Base-by-base conservation (phyloP, 1,140 invertebrate genomes). In the Zaprionus vittiger region DNA sequence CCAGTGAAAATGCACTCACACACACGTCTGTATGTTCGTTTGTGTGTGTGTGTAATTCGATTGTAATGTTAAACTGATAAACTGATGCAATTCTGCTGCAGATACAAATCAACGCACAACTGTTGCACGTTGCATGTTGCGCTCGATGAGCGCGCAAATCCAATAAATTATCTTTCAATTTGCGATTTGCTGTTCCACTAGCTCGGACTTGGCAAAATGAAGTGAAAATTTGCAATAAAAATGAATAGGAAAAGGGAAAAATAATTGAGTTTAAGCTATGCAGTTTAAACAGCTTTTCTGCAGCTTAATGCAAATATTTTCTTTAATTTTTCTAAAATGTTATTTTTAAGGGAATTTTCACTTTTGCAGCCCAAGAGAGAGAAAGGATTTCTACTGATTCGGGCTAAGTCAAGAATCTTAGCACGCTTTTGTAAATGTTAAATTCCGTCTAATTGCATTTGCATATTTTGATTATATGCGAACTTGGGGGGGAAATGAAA, bases 391-490 rank as follows among this genome's bases (percentile, higher is more conserved):
- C 20, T 2, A 7, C 59, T 73, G 67, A 77, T 77, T 47, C 61
- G 15, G 62, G 60, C 47, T 80, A 74, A 77, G 77, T 70, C 47
- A 66, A 63, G 65, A 73, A 77, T 73, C 52, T 61, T 37, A 11
- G 69, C 44, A 78, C 78, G 74, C 62, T 47, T 64, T 63, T 81
- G 83, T 69, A 74, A 74, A 72, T 87, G 73, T 74, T 77, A 77
- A 80, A 75, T 87, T 73, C 56, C 63, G 64, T 83, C 71, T 87
- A 87, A 87, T 87, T 87, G 84, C 84, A 87, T 87, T 87, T 90
- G 84, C 84, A 87, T 87, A 87, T 87, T 87, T 89, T 87, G 84
- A 87, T 90, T 80, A 89, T 87, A 81, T 89, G 71, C 54, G 66
- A 14, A 22, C 20, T 41, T 41, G 5, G 47, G 47, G 34, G 67